These are phyloP conservation scores for Oppia nitens DNA, from an alignment of 1,140 invertebrate species.

Conservation along the genomic window DNA sequence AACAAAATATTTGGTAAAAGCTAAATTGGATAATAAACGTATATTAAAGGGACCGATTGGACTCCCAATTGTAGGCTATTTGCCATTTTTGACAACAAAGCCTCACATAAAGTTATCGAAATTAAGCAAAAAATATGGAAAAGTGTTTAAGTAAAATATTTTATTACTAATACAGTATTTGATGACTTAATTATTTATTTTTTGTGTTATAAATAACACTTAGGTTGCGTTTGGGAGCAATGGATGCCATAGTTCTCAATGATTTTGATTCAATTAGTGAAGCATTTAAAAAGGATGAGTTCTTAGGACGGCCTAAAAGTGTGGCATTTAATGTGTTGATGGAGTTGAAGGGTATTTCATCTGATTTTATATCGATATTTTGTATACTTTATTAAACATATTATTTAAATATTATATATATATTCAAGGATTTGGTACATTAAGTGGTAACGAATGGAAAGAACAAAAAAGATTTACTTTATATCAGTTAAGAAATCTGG, in stretches of 20 bases:
- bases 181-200: too few species aligned
- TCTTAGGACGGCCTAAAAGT: constrained; percentile 18
- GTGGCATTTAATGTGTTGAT: constrained; percentile 15
- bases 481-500: constrained; percentile 48
- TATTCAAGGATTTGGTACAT: constrained; percentile 14
- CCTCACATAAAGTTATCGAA: constrained; percentile 13
- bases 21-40: background rate
- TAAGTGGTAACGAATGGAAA: constrained; percentile 42
- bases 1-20: background rate
- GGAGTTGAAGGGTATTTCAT: constrained; percentile 1
- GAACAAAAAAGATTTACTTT: constrained; percentile 63
- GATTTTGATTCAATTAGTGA: constrained; percentile 17
- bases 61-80: constrained; percentile 19
- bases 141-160: constrained; percentile 12
- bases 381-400: background rate
- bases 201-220: too few species aligned
- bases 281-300: constrained; percentile 13
- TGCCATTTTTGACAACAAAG: constrained; percentile 19
- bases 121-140: constrained; percentile 18
- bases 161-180: too few species aligned
- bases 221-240: constrained; percentile 13
- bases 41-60: constrained; percentile 11
- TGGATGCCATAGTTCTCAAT: constrained; percentile 15
- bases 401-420: background rate
- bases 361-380: background rate